phyloP scores from a whole-genome alignment of 1,140 invertebrate species.

The Cydia strobilella region DNA sequence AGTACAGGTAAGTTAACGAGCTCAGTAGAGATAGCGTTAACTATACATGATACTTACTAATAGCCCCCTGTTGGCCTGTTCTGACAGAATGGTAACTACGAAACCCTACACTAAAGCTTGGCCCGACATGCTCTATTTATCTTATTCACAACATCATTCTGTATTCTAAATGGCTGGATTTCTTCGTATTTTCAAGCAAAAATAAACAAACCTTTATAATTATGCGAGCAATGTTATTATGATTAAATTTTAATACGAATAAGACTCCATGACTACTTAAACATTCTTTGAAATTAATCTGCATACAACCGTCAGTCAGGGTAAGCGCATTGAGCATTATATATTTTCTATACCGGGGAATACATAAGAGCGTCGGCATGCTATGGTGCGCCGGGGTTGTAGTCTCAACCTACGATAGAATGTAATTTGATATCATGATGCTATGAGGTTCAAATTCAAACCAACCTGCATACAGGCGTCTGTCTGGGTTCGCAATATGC shows the following conservation, averaged over 20 bases:
- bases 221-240: background rate
- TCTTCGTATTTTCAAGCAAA: background rate
- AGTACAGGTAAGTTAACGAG: too few relatives aligned
- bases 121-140: too few relatives aligned
- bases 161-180: background rate
- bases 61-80: too few relatives aligned
- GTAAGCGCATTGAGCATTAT: background rate
- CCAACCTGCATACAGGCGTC: conserved; percentile 67
- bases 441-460: background rate
- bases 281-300: background rate
- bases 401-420: too few relatives aligned
- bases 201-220: background rate
- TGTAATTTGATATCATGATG: too few relatives aligned
- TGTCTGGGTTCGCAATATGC: conserved; percentile 65
- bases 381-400: too few relatives aligned
- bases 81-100: too few relatives aligned
- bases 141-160: background rate
- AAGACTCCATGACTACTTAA: background rate
- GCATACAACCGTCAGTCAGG: background rate
- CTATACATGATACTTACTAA: too few relatives aligned
- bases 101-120: too few relatives aligned
- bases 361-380: too few relatives aligned
- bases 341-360: too few relatives aligned
- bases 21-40: too few relatives aligned
- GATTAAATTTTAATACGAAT: background rate